Evolutionary conservation across 2,888 invertebrate genomes (phyloP).

Genomic region (Eupithecia subumbrata): DNA sequence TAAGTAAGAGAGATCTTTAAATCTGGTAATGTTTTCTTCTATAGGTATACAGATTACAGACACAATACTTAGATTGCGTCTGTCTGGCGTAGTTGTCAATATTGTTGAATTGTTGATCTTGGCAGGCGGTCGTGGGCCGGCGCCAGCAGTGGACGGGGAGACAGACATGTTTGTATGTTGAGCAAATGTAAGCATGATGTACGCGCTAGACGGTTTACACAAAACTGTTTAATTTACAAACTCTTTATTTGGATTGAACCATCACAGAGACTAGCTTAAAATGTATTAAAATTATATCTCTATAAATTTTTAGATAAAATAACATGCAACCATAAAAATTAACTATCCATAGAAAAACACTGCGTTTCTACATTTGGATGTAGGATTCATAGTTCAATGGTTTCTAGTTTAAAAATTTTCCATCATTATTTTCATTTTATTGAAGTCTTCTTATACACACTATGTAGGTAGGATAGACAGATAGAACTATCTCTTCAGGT

Average conservation of each 20-base stretch:
- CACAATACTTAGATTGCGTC: not conserved
- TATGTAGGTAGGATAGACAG: not conserved
- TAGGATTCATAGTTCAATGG: not conserved
- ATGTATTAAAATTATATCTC: not conserved
- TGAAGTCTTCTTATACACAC: no score
- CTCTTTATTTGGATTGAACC: not conserved
- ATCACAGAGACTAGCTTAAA: not conserved
- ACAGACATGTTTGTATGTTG: not conserved
- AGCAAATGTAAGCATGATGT: not conserved
- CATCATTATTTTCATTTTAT: not conserved
- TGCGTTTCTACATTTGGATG: not conserved
- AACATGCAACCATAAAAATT: not conserved
- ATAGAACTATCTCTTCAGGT: no score
- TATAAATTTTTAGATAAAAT: not conserved
- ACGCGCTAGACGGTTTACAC: not conserved
- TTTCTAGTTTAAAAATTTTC: not conserved
- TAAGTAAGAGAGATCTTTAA: no score
- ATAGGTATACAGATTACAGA: no score
- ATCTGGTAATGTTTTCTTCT: no score
- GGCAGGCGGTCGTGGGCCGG: constrained; percentile 21
- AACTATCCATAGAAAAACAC: not conserved
- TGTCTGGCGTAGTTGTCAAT: constrained; percentile 30
- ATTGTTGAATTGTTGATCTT: constrained; percentile 30
- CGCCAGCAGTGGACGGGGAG: constrained; percentile 10
- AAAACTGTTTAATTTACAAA: not conserved